phyloP scores from a whole-genome alignment of 2,113 vertebrate species.

The Cichladusa arquata region DNA sequence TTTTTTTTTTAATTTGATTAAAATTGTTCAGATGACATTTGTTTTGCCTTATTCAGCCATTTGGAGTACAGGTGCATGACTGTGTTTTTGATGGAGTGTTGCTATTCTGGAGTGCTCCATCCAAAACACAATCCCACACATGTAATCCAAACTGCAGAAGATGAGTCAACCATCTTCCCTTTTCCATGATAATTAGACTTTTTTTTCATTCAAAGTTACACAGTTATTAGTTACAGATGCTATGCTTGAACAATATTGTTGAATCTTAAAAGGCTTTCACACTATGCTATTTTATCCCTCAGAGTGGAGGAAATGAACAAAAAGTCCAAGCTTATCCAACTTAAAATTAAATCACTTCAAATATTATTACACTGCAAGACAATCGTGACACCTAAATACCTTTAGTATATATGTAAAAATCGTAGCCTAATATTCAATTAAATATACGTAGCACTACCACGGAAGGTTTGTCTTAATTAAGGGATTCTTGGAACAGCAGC shows the following conservation, averaged over 20 bases:
- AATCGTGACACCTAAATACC: neutral
- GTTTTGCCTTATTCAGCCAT: conserved; percentile 81
- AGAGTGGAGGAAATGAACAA: conserved; percentile 11
- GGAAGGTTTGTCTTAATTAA: neutral
- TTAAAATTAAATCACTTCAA: conserved; percentile 5
- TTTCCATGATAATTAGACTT: conserved; percentile 58
- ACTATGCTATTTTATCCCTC: neutral
- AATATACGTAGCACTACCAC: neutral
- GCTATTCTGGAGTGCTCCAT: conserved; percentile 78
- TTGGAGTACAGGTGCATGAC: conserved; percentile 81
- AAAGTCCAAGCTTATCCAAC: neutral
- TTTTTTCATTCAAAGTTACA: conserved; percentile 23
- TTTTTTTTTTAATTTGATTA: conserved; percentile 65
- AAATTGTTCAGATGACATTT: conserved; percentile 73
- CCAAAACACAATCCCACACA: conserved; percentile 78
- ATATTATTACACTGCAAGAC: neutral
- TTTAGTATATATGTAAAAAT: neutral
- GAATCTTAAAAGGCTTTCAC: conserved; percentile 47
- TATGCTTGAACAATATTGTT: neutral
- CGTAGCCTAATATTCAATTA: neutral
- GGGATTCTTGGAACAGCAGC: neutral
- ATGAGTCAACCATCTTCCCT: conserved; percentile 69
- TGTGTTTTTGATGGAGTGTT: conserved; percentile 83
- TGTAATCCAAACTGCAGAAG: conserved; percentile 75
- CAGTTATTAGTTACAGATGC: conserved; percentile 57